phyloP scores from a whole-genome alignment of 2,113 vertebrate species.

The Dendrocopos noguchii region DNA sequence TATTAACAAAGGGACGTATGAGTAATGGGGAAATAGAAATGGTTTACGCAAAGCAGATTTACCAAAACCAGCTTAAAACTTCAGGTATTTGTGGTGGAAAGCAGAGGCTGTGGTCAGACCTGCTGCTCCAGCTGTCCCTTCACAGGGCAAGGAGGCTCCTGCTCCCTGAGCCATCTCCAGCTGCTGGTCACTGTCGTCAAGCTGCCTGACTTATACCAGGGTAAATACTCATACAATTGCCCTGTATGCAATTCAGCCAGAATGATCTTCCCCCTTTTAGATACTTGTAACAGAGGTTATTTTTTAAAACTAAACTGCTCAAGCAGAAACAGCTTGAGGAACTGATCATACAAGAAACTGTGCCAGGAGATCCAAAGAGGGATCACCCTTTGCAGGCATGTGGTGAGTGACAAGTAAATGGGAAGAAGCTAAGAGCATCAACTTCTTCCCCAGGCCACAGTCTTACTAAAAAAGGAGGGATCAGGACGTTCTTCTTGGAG shows the following conservation, averaged over 20 bases:
- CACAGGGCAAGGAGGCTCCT: neutral
- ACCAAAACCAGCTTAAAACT: constrained; percentile 8
- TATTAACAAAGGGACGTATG: constrained; percentile 49
- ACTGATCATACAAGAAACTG: neutral
- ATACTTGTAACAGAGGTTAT: neutral
- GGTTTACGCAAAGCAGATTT: constrained; percentile 48
- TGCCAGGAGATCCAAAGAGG: neutral
- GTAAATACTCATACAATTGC: neutral
- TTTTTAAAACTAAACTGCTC: neutral
- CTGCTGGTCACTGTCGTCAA: neutral
- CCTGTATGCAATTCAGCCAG: neutral
- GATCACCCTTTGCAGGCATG: neutral
- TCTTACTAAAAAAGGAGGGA: neutral
- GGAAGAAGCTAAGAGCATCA: neutral
- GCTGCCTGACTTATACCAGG: neutral
- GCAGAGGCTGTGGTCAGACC: neutral
- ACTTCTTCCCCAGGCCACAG: neutral
- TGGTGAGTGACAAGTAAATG: neutral
- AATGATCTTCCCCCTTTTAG: neutral
- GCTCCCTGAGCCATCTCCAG: neutral
- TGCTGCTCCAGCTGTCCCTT: neutral
- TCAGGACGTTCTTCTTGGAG: neutral
- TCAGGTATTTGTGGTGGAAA: neutral
- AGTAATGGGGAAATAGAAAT: constrained; percentile 59
- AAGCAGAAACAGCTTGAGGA: neutral